phyloP scores from a whole-genome alignment of 2,888 invertebrate species.

The Ochropleura leucogaster region DNA sequence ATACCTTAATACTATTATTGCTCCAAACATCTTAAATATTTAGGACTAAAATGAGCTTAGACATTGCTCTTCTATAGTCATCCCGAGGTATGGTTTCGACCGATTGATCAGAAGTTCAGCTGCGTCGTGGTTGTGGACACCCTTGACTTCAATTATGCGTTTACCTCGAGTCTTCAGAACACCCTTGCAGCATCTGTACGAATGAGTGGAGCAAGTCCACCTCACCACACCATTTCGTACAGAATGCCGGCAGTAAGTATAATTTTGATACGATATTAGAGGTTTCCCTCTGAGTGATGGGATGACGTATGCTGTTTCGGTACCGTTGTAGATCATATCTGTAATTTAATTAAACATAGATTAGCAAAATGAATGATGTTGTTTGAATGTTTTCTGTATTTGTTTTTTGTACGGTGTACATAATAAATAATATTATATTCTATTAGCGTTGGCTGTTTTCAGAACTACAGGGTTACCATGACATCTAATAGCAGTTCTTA shows the following conservation, averaged over 20 bases:
- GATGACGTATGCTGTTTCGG: constrained; percentile 79
- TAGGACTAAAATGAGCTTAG: not conserved
- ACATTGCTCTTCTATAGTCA: constrained; percentile 19
- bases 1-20: not conserved
- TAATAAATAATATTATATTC: too few relatives aligned
- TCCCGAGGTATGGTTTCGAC: constrained; percentile 37
- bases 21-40: not conserved
- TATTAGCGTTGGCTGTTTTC: constrained; percentile 14
- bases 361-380: too few relatives aligned
- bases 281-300: constrained; percentile 84
- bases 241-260: constrained; percentile 85
- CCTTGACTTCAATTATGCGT: constrained; percentile 82
- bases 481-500: too few relatives aligned
- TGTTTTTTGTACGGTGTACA: too few relatives aligned
- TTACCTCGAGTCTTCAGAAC: constrained; percentile 82
- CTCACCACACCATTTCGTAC: constrained; percentile 78
- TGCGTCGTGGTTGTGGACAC: constrained; percentile 84
- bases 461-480: too few relatives aligned
- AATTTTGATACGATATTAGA: constrained; percentile 82
- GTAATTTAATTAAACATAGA: constrained; percentile 35
- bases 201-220: constrained; percentile 88
- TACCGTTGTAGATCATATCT: constrained; percentile 50
- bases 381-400: too few relatives aligned
- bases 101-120: constrained; percentile 81
- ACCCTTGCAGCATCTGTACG: constrained; percentile 86